Base-by-base conservation (phyloP, 1,140 invertebrate species). In the Drosophila santomea region DNA sequence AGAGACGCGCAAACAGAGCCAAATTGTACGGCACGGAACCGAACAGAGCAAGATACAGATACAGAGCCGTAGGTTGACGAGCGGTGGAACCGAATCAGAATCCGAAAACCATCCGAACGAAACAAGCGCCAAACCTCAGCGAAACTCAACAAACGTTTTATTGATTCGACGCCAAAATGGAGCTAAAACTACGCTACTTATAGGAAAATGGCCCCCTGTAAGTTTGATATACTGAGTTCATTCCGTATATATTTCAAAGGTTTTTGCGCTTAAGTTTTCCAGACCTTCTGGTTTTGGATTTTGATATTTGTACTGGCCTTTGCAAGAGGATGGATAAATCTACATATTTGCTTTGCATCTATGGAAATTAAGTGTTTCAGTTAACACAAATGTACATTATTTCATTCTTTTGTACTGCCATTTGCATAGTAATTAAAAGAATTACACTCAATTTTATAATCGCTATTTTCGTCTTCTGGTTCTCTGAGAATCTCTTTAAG, bases 61-160 rank as follows among this genome's bases (percentile, higher is more conserved):
- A 76, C 77, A 85, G 59, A 78, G 74, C 74, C 74, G 80, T 62
- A 75, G 62, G 80, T 76, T 76, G 72, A 39, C 50, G 76, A 79
- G 72, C 61, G 69, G 64, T 60, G 56, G 78, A 75, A 75, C 54
- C 71, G 78, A 74, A 69, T 73, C 77, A 63, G 32, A 32, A 69
- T 73, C 62, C 69, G 68, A 80, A 51, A 78, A 75, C 52, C 72
- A 79, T 79, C 83, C 83, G 83, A 86, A 83, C 79, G 63, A 76
- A 80, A 61, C 54, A 66, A 63, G 54, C 41, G 61, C 47, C 61
- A 83, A 88, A 82, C 83, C 83, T 88, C 75, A 86, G 75, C 75
- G 79, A 76, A 86, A 73, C 71, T 86, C 74, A 76, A 57, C 66
- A 82, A 88, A 79, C 73, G 73, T 88, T 88, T 86, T 88, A 88